phyloP scores from a whole-genome alignment of 2,113 vertebrate genomes.

The Rhineura floridana region DNA sequence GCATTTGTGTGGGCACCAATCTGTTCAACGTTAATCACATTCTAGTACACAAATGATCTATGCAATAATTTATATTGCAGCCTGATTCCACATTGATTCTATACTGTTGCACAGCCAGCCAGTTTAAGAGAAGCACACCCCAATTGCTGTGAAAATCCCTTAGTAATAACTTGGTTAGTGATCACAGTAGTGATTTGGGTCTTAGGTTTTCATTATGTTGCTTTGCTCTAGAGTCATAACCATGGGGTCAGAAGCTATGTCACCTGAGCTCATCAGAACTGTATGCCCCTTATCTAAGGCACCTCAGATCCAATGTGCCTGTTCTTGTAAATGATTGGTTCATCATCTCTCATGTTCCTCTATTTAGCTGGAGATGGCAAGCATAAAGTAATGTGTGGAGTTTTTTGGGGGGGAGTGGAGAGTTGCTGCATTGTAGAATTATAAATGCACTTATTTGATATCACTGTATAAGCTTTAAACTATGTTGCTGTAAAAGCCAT shows the following conservation, averaged over 20 bases:
- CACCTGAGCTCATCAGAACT: not conserved
- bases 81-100: not conserved
- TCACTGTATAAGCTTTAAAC: constrained; percentile 66
- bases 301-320: not conserved
- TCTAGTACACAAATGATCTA: not conserved
- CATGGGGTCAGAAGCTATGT: not conserved
- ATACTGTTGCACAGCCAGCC: not conserved
- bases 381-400: constrained; percentile 15
- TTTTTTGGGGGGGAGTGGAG: constrained; percentile 45
- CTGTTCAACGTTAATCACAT: not conserved
- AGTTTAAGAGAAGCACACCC: not conserved
- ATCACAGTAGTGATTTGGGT: not conserved
- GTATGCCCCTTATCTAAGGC: not conserved
- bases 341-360: not conserved
- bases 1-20: not conserved
- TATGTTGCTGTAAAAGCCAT: constrained; percentile 74
- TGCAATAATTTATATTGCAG: not conserved
- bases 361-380: not conserved
- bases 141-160: not conserved
- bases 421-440: constrained; percentile 53
- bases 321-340: not conserved
- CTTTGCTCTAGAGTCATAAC: not conserved
- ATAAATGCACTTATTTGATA: constrained; percentile 58
- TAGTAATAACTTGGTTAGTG: not conserved
- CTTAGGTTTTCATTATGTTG: not conserved